Conservation (phyloP, 2,888 invertebrate species). For the Conistra vaccinii region DNA sequence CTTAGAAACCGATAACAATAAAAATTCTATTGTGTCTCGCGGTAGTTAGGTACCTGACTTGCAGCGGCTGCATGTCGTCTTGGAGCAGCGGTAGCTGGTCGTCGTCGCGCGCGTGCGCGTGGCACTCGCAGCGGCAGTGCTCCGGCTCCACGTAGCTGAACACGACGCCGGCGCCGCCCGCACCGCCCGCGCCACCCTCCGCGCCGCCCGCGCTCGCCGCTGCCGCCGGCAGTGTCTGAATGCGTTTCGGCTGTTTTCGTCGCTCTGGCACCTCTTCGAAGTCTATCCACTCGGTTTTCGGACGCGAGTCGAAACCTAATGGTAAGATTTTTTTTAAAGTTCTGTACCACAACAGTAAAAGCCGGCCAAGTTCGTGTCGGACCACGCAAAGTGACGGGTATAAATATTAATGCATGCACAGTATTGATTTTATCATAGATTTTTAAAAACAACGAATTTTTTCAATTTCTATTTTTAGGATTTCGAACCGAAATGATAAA, state of each 20-base stretch:
- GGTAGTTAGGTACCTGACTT: constrained; percentile 41
- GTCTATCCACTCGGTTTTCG: constrained; percentile 94
- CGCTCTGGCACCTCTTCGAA: constrained; percentile 96
- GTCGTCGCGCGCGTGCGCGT: constrained; percentile 89
- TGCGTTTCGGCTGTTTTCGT: constrained; percentile 95
- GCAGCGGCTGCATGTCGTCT: constrained; percentile 36
- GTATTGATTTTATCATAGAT: not conserved
- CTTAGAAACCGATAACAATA: too few relatives aligned
- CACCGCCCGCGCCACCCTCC: constrained; percentile 78
- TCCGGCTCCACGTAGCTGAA: constrained; percentile 96
- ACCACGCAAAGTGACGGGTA: not conserved
- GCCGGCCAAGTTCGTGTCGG: not conserved
- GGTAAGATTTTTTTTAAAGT: not conserved
- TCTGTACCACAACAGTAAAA: not conserved
- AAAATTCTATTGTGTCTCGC: too few relatives aligned
- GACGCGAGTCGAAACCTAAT: constrained; percentile 71
- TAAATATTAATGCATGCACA: not conserved
- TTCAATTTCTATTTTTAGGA: not conserved
- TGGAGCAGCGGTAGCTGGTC: constrained; percentile 67
- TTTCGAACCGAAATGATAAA: not conserved
- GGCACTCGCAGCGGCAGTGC: constrained; percentile 97
- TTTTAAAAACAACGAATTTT: not conserved
- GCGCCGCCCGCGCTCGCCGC: constrained; percentile 77
- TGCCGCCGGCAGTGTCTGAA: constrained; percentile 94
- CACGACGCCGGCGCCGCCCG: constrained; percentile 86